Percentiles rank a stretch among this genome's conserved stretches.
phyloP scores from a whole-genome alignment of 2,113 vertebrate species.

The Hipposideros armiger region DNA sequence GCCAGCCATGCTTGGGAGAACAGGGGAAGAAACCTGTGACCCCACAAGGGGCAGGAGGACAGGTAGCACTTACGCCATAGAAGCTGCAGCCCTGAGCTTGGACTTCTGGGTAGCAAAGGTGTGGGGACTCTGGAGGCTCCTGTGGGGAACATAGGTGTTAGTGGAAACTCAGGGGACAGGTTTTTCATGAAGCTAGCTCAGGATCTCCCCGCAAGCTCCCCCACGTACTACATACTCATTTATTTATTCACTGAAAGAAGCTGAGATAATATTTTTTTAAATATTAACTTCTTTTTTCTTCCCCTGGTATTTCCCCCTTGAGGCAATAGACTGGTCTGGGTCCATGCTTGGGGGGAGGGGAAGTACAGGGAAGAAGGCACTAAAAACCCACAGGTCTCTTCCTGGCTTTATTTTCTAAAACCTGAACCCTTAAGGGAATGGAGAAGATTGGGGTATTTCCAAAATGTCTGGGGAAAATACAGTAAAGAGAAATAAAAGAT shows the following conservation, averaged over 20 bases:
- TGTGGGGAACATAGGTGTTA: too few relatives aligned
- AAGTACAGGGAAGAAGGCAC: not conserved
- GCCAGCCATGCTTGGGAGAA: not conserved
- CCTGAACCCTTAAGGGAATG: too few relatives aligned
- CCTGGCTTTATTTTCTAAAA: constrained; percentile 36
- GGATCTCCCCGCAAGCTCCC: not conserved
- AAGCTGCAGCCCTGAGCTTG: not conserved
- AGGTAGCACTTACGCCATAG: rapidly evolving
- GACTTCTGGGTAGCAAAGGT: not conserved
- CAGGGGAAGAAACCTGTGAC: not conserved
- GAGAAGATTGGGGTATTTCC: not conserved
- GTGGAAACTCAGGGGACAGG: not conserved
- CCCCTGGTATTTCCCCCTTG: not conserved
- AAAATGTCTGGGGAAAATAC: not conserved
- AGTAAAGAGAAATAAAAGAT: not conserved
- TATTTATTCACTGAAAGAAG: constrained; percentile 20
- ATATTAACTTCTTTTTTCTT: not conserved
- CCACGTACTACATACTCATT: not conserved
- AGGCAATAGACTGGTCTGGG: not conserved
- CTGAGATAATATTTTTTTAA: constrained; percentile 45
- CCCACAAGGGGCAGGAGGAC: not conserved
- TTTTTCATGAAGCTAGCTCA: not conserved
- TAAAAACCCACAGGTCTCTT: not conserved
- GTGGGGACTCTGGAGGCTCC: not conserved
- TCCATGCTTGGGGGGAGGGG: not conserved